Percentiles rank a stretch among this genome's conserved stretches.
phyloP scores from a whole-genome alignment of 1,140 invertebrate species.

The Diprion similis region DNA sequence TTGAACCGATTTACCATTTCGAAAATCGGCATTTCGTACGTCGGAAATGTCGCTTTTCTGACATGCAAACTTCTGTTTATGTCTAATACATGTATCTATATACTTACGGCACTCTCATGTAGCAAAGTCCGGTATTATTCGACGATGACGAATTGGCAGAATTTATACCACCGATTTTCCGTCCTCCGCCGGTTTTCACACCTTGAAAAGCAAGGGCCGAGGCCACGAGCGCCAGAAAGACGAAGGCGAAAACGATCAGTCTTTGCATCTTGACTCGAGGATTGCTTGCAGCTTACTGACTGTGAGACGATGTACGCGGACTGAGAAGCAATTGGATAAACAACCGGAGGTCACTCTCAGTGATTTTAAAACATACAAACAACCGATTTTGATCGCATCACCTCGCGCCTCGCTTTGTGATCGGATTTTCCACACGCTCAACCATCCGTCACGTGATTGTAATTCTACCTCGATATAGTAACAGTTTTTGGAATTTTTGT shows the following conservation, averaged over 20 bases:
- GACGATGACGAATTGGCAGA: conserved; percentile 23
- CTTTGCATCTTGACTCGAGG: conserved; percentile 40
- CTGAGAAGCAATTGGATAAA: not conserved
- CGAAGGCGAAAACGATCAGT: conserved; percentile 24
- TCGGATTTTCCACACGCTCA: too few species aligned
- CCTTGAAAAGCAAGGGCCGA: conserved; percentile 34
- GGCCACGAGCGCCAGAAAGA: conserved; percentile 25
- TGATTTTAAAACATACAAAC: not conserved
- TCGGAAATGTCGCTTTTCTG: too few species aligned
- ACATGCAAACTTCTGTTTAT: too few species aligned
- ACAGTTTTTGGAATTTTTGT: too few species aligned
- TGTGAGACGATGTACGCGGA: conserved; percentile 15
- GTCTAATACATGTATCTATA: not conserved
- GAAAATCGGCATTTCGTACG: too few species aligned
- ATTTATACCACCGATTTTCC: not conserved
- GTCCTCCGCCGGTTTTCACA: conserved; percentile 37
- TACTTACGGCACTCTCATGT: conserved; percentile 54
- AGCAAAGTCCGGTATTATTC: conserved; percentile 47
- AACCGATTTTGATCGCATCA: too few species aligned
- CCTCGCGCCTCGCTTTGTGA: too few species aligned
- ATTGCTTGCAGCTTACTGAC: conserved; percentile 38
- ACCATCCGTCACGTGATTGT: too few species aligned
- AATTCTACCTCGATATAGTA: too few species aligned
- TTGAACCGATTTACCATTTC: too few species aligned
- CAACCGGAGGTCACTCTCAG: not conserved